These are phyloP conservation scores for Tuberolachnus salignus DNA, from an alignment of 2,888 invertebrate species.

Conservation along the genomic window DNA sequence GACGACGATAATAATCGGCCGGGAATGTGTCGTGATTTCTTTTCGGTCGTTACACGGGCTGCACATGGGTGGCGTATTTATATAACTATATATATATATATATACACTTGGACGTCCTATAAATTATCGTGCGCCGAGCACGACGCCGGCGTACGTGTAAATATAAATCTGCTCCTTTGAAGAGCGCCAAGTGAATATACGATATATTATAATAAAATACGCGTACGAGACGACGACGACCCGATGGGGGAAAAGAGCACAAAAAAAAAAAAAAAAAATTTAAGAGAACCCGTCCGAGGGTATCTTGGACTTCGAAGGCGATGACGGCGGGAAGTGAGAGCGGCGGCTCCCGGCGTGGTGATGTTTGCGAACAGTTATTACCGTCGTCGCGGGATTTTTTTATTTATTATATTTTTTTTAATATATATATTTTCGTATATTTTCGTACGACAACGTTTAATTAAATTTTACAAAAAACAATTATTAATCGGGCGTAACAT, in stretches of 20 bases:
- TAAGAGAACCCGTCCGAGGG: background rate
- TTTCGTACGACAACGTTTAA: no score
- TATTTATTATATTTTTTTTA: no score
- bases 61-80: constrained; percentile 47
- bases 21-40: constrained; percentile 53
- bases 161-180: constrained; percentile 52
- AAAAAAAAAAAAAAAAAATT: background rate
- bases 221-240: background rate
- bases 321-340: no score
- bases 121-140: constrained; percentile 32
- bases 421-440: no score
- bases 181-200: constrained; percentile 32
- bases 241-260: background rate
- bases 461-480: no score
- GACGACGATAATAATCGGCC: constrained; percentile 36
- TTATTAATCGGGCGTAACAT: no score
- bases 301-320: background rate
- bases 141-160: constrained; percentile 32
- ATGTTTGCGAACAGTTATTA: no score
- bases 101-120: constrained; percentile 27
- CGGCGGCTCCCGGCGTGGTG: no score
- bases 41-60: background rate
- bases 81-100: no score
- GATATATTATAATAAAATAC: background rate
- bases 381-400: no score